Conservation (phyloP, 1,140 invertebrate species). For the Pomacea maculata region DNA sequence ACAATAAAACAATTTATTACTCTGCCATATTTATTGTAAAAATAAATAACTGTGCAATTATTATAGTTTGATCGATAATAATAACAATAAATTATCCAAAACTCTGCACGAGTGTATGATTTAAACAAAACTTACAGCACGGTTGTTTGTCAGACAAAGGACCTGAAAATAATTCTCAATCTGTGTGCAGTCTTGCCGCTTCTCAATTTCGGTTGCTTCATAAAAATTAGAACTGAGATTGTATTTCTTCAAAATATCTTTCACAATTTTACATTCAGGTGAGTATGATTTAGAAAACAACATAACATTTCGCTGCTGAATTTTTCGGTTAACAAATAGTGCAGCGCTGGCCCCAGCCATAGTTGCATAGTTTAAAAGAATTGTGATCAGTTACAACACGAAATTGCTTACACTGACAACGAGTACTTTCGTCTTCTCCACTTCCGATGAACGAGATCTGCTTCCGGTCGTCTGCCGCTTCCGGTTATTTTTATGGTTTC, state of each 20-base stretch:
- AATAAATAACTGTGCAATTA: not conserved
- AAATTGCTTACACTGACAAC: conserved; percentile 23
- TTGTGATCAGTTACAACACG: conserved; percentile 16
- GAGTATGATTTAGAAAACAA: conserved; percentile 58
- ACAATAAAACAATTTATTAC: not conserved
- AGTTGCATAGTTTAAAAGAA: conserved; percentile 1
- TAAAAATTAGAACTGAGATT: conserved; percentile 38
- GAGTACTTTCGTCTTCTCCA: not conserved
- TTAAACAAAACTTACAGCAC: conserved; percentile 44
- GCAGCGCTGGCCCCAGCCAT: conserved; percentile 43
- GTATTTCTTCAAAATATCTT: conserved; percentile 46
- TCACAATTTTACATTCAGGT: conserved; percentile 48
- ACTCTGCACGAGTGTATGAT: not conserved
- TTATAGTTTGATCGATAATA: not conserved
- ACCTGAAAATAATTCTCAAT: conserved; percentile 62
- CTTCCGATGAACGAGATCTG: not conserved
- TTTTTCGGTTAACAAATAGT: conserved; percentile 57
- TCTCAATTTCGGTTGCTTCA: conserved; percentile 58
- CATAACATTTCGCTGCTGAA: conserved; percentile 55
- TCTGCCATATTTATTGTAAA: not conserved
- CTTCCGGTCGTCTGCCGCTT: not conserved
- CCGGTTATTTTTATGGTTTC: no score
- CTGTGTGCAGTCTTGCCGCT: conserved; percentile 56
- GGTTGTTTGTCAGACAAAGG: conserved; percentile 54
- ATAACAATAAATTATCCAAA: not conserved